Base-by-base conservation (phyloP, 2,113 vertebrate species). In the Salvelinus sp. region DNA sequence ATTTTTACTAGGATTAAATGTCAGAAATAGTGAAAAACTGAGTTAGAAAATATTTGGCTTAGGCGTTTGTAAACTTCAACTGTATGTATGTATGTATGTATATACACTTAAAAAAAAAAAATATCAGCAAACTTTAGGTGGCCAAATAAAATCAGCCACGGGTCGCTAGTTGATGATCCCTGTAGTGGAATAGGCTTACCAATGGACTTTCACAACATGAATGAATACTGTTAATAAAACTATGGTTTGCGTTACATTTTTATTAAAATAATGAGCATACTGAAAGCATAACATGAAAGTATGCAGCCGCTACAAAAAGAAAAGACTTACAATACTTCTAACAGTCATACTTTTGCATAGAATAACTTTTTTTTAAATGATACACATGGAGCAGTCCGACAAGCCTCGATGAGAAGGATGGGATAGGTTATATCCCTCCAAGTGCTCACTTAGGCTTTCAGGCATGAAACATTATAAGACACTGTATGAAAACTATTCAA, bases 251-350 rank as follows among this genome's bases (percentile, higher is more conserved):
- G 20, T 47, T 44, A 69, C 0, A 48, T 22, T 88, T 92, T 93
- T 93, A 93, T 92, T 94, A 92, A 92, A 94, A 92, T 83, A 90
- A 89, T 76, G 78, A 84, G 73, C 82, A 89, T 88, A 88, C 72
- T 86, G 88, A 79, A 88, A 89, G 16, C 81, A 80, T 84, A 87
- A 74, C 70, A 80, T 57, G 74, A 47, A 86, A 88, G 83, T 88
- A 91, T 82, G 91, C 76, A 88, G 80, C 85, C 72, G 86, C 77
- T 87, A 89, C 73, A 79, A 87, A 73, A 86, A 85, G 85, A 83
- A 85, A 85, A 85, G 72, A 79, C 81, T 86, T 74, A 86, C 81
- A 90, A 89, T 80, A 91, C 76, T 89, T 80, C 84, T 78, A 87
- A 85, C 79, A 85, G 88, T 81, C 82, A 82, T 77, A 86, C 88